phyloP scores from a whole-genome alignment of 1,140 invertebrate genomes.

The Ceratoteleas bidentatus region DNA sequence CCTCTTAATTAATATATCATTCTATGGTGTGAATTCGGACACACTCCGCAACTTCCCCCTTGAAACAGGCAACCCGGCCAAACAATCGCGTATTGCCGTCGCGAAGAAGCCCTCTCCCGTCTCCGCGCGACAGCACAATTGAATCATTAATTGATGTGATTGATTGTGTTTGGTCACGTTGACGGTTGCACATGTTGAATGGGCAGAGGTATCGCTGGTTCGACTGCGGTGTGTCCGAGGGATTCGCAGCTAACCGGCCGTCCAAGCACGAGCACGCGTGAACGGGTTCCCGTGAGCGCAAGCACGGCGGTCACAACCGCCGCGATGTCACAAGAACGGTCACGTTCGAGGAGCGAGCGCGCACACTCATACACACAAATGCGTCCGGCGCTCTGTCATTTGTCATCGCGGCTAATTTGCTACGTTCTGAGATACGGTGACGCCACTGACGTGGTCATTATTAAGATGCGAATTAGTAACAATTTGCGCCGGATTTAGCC shows the following conservation, averaged over 20 bases:
- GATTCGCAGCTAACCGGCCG: slow-evolving; percentile 72
- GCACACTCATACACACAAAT: slow-evolving; percentile 37
- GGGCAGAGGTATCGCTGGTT: slow-evolving; percentile 71
- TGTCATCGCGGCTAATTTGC: slow-evolving; percentile 81
- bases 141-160: slow-evolving; percentile 80
- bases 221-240: slow-evolving; percentile 72
- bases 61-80: slow-evolving; percentile 1
- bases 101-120: slow-evolving; percentile 18
- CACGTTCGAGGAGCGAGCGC: slow-evolving; percentile 27
- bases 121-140: slow-evolving; percentile 70
- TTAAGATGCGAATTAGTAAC: slow-evolving; percentile 83
- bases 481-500: slow-evolving; percentile 81
- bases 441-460: slow-evolving; percentile 81
- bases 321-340: slow-evolving; percentile 41
- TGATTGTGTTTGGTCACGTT: slow-evolving; percentile 77
- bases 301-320: slow-evolving; percentile 23
- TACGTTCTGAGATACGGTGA: slow-evolving; percentile 82
- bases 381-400: slow-evolving; percentile 73
- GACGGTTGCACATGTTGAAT: slow-evolving; percentile 80
- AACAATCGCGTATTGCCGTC: slow-evolving; percentile 19
- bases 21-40: too few relatives aligned
- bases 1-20: too few relatives aligned
- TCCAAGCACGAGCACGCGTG: slow-evolving; percentile 40
- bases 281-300: slow-evolving; percentile 51
- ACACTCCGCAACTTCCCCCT: too few relatives aligned